phyloP scores from a whole-genome alignment of 2,797 vertebrate genomes.

The Typhlichthys eigenmanni region DNA sequence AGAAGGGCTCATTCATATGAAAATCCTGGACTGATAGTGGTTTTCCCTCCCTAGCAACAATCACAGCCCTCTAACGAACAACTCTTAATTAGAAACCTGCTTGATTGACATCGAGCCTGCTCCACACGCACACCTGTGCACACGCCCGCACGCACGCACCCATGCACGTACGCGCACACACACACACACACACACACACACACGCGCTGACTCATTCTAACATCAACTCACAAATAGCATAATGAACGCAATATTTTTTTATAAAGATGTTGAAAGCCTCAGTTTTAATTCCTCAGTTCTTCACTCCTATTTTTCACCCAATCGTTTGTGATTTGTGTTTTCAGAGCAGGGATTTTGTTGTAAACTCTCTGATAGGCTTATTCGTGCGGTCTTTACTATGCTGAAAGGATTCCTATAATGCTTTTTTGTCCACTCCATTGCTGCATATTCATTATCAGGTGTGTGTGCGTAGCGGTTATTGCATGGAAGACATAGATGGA shows the following conservation, averaged over 20 bases:
- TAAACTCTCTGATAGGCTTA: slow-evolving; percentile 62
- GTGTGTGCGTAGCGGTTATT: slow-evolving; percentile 63
- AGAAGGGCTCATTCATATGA: slow-evolving; percentile 82
- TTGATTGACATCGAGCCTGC: slow-evolving; percentile 73
- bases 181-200: slow-evolving; percentile 29
- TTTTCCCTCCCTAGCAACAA: slow-evolving; percentile 78
- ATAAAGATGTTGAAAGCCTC: background rate
- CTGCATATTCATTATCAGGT: slow-evolving; percentile 70
- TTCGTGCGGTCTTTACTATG: slow-evolving; percentile 67
- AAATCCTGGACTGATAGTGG: slow-evolving; percentile 79
- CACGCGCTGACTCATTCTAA: slow-evolving; percentile 19
- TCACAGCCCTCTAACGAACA: slow-evolving; percentile 71
- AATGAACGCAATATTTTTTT: slow-evolving; percentile 27
- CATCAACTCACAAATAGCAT: slow-evolving; percentile 10
- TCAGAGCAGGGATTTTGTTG: slow-evolving; percentile 44
- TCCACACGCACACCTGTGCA: slow-evolving; percentile 12
- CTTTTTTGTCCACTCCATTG: slow-evolving; percentile 41
- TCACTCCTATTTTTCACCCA: background rate
- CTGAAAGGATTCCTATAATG: slow-evolving; percentile 65
- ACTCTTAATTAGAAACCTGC: slow-evolving; percentile 80
- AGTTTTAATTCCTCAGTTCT: background rate
- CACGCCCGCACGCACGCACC: background rate
- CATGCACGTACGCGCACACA: slow-evolving; percentile 25
- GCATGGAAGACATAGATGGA: slow-evolving; percentile 20
- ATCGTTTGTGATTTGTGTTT: slow-evolving; percentile 13